These are phyloP conservation scores for Carcina quercana DNA, from an alignment of 2,888 invertebrate species.

Conservation along the genomic window DNA sequence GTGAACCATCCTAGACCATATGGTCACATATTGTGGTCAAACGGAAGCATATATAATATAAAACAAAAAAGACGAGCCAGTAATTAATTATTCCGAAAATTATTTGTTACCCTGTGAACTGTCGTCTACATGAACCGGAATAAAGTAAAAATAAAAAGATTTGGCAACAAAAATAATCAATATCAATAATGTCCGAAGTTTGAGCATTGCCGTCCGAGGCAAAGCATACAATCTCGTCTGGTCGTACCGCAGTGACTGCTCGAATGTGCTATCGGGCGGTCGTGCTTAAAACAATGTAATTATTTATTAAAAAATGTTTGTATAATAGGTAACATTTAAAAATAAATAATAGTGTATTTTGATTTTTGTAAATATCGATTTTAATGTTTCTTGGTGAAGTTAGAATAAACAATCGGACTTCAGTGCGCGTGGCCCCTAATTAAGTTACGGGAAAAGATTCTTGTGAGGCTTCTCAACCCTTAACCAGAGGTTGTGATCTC, in stretches of 20 bases:
- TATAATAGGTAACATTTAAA: neutral
- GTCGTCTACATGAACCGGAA: no score
- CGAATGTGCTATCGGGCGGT: slow-evolving; percentile 31
- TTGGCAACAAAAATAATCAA: no score
- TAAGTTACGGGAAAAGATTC: slow-evolving; percentile 33
- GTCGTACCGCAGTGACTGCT: slow-evolving; percentile 35
- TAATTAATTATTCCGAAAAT: no score
- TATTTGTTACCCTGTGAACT: no score
- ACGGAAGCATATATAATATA: no score
- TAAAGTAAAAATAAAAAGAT: no score
- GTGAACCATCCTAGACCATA: no score
- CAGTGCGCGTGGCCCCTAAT: slow-evolving; percentile 29
- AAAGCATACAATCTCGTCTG: slow-evolving; percentile 39
- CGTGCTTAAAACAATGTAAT: slow-evolving; percentile 22
- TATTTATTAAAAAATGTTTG: neutral
- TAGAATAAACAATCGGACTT: neutral
- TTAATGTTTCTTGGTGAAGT: no score
- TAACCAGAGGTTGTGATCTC: slow-evolving; percentile 28
- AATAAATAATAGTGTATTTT: neutral
- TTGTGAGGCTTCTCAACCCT: slow-evolving; percentile 47
- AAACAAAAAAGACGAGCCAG: no score
- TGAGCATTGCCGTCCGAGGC: slow-evolving; percentile 38
- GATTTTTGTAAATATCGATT: no score
- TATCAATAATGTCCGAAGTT: slow-evolving; percentile 25
- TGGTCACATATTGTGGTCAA: no score